phyloP scores from a whole-genome alignment of 2,888 invertebrate species.

The Lacanobia oleracea region DNA sequence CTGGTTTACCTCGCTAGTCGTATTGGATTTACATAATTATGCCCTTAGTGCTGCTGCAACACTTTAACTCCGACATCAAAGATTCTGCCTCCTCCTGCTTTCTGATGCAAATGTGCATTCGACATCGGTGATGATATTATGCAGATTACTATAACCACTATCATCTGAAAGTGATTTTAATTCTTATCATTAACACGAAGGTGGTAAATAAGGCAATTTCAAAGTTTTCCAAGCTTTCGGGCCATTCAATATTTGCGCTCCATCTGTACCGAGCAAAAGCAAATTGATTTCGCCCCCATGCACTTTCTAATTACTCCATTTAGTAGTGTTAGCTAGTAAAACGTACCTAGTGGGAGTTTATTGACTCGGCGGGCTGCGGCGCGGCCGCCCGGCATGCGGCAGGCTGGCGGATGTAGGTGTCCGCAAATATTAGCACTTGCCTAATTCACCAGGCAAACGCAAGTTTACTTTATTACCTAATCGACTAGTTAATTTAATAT shows the following conservation, averaged over 20 bases:
- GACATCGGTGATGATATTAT: constrained; percentile 2
- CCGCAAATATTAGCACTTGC: constrained; percentile 88
- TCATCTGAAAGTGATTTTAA: constrained; percentile 1
- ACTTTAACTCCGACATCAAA: constrained; percentile 14
- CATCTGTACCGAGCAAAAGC: constrained; percentile 31
- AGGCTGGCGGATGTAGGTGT: constrained; percentile 88
- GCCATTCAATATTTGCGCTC: constrained; percentile 37
- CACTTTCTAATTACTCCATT: constrained; percentile 68
- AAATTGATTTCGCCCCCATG: constrained; percentile 59
- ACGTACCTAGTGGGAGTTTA: constrained; percentile 83
- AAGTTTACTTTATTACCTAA: constrained; percentile 85
- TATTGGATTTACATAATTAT: constrained; percentile 55
- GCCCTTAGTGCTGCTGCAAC: constrained; percentile 22
- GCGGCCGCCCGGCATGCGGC: constrained; percentile 75
- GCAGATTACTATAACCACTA: not conserved
- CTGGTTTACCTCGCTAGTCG: constrained; percentile 49
- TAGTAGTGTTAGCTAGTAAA: constrained; percentile 65
- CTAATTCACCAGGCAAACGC: constrained; percentile 80
- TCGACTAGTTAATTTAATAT: constrained; percentile 73
- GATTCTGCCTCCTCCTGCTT: constrained; percentile 11
- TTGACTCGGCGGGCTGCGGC: constrained; percentile 76
- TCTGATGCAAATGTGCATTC: constrained; percentile 8
- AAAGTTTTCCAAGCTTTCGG: constrained; percentile 22
- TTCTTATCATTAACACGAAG: not conserved
- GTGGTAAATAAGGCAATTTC: constrained; percentile 33